Evolutionary conservation across 2,888 invertebrate species (phyloP), one percentile per base, ranked within the genome.

Genomic region (Dryadula phaetusa): DNA sequence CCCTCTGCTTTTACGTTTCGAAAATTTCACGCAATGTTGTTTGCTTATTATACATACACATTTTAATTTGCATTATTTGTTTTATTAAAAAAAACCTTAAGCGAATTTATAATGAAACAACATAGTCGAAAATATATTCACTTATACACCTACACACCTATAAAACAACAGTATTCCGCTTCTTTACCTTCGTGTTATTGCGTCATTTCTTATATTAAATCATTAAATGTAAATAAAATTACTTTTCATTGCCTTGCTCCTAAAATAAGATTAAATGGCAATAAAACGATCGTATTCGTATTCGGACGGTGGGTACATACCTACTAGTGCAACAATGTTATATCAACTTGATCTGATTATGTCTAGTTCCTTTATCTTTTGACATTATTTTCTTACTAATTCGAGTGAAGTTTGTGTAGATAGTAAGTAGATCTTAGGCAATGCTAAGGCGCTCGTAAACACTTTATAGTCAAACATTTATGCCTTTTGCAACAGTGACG

Each of bases 241-340:
- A 63, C 63, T 34, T 64, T 70, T 52, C 42, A 70, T 53, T 52
- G 62, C 62, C 20, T 54, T 49, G 64, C 62, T 64, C 64, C 64
- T 62, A 52, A 70, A 70, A 67, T 67, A 64, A 67, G 52, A 42
- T 63, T 58, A 65, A 54, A 63, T 61, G 44, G 64, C 52, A 62
- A 56, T 70, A 67, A 70, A 69, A 42, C 32, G 53, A 66, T 42
- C 53, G 61, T 64, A 63, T 61, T 56, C 66, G 22, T 56, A 49
- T 60, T 58, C 66, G 18, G 60, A 66, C 54, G 54, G 60, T 52
- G 37, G 54, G 60, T 53, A 40, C 22, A 34, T 60, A 40, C 22
- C 34, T 60, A 60, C 10, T 53, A 63, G 61, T 63, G 54, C 42
- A 64, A 64, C 66, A 64, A 63, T 66, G 63, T 63, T 66, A 64